A percentile compares a stretch with the other conserved stretches of the same genome.
These are phyloP conservation scores for Rallus crepitans DNA, from an alignment of 2,797 vertebrate genomes.

Conservation along the genomic window DNA sequence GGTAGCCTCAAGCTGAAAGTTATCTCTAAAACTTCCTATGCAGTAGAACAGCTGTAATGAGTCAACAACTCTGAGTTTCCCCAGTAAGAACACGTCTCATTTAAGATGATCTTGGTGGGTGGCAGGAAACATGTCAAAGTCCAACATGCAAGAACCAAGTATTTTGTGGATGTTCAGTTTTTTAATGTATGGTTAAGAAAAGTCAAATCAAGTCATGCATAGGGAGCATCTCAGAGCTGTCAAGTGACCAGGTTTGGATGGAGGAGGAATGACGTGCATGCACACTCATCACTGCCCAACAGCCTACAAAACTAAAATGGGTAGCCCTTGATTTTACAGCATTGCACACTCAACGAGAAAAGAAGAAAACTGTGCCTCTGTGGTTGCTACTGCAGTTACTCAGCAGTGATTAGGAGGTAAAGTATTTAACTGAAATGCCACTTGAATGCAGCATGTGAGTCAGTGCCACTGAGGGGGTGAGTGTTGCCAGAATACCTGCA, in stretches of 20 bases:
- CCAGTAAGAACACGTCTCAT: neutral
- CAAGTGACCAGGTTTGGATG: neutral
- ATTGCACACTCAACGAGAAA: neutral
- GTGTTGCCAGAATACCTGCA: constrained; percentile 58
- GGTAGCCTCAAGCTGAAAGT: neutral
- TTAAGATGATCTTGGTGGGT: neutral
- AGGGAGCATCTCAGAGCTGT: neutral
- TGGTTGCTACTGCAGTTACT: neutral
- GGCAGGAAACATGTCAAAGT: neutral
- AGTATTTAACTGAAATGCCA: neutral
- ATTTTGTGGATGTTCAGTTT: neutral
- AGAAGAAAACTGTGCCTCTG: neutral
- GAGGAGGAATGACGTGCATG: neutral
- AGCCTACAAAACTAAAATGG: neutral
- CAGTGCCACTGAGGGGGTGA: constrained; percentile 13
- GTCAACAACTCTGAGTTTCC: neutral
- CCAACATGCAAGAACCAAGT: constrained; percentile 17
- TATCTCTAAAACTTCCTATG: neutral
- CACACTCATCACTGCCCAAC: neutral
- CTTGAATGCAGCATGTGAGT: constrained; percentile 29
- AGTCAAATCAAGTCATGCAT: neutral
- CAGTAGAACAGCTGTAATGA: neutral
- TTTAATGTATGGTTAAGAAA: constrained; percentile 37
- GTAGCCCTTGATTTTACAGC: neutral
- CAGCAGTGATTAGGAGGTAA: constrained; percentile 8